Percentiles rank a stretch among this genome's conserved stretches.
Conservation (phyloP, 2,113 vertebrate genomes). For the Hemiscyllium ocellatum region DNA sequence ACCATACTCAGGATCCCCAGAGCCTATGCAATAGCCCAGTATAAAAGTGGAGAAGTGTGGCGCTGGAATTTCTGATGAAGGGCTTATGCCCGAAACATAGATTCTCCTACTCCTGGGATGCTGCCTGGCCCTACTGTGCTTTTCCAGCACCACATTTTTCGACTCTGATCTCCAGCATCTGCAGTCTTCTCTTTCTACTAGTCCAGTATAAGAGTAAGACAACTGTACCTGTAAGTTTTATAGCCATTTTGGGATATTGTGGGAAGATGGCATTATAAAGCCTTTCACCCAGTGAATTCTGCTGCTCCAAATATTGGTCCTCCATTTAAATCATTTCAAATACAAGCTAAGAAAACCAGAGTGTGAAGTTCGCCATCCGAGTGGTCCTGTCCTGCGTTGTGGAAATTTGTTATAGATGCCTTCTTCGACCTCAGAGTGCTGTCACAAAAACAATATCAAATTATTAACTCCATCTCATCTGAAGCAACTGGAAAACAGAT, state of each 20-base stretch:
- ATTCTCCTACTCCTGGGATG: too few relatives aligned
- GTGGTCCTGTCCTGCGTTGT: background rate
- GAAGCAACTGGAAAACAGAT: background rate
- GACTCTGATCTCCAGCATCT: background rate
- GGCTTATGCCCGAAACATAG: too few relatives aligned
- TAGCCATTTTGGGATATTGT: background rate
- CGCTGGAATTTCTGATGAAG: too few relatives aligned
- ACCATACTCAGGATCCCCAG: background rate
- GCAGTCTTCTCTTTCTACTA: too few relatives aligned
- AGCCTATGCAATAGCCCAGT: background rate
- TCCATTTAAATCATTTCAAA: background rate
- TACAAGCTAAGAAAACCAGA: background rate
- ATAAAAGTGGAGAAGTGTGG: too few relatives aligned
- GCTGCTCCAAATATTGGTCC: background rate
- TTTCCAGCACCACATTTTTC: too few relatives aligned
- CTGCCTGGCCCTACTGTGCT: too few relatives aligned
- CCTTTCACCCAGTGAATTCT: background rate
- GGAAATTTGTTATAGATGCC: background rate
- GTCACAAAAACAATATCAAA: background rate
- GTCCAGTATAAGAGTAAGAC: background rate
- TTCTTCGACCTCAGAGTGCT: background rate
- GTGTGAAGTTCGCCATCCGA: background rate
- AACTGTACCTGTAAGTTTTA: conserved; percentile 22
- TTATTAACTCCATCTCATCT: background rate
- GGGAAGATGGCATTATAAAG: background rate